phyloP scores from a whole-genome alignment of 2,113 vertebrate species.

The Lepus timidus region DNA sequence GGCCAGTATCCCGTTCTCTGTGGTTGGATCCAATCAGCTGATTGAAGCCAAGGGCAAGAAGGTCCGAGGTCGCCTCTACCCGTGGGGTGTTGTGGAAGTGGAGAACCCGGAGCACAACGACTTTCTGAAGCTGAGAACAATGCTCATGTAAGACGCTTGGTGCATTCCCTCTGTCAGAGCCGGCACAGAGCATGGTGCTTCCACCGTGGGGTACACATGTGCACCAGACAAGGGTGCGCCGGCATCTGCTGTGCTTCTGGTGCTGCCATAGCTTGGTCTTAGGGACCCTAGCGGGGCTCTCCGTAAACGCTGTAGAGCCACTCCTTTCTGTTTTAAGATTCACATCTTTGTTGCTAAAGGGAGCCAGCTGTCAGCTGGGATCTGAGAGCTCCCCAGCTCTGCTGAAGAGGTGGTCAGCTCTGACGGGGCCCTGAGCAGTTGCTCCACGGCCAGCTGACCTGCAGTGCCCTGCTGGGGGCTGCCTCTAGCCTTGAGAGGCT shows the following conservation, averaged over 20 bases:
- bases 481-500: background rate
- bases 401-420: accelerated
- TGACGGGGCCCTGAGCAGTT: accelerated
- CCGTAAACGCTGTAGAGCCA: background rate
- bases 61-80: constrained; percentile 97
- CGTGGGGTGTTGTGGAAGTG: constrained; percentile 99
- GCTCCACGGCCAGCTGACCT: accelerated
- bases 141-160: constrained; percentile 94
- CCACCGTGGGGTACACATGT: accelerated
- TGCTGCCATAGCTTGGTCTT: accelerated
- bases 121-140: constrained; percentile 98
- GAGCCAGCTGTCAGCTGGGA: background rate
- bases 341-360: background rate
- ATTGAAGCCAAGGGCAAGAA: constrained; percentile 99
- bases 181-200: background rate
- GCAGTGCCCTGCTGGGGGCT: accelerated
- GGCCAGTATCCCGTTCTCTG: constrained; percentile 98
- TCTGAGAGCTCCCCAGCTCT: background rate
- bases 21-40: constrained; percentile 98
- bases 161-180: accelerated
- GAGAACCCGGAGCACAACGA: constrained; percentile 99
- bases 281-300: background rate
- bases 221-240: too few species aligned
- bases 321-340: background rate
- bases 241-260: background rate